Conservation (phyloP, 2,888 invertebrate species). For the Koerneria pararmatus region DNA sequence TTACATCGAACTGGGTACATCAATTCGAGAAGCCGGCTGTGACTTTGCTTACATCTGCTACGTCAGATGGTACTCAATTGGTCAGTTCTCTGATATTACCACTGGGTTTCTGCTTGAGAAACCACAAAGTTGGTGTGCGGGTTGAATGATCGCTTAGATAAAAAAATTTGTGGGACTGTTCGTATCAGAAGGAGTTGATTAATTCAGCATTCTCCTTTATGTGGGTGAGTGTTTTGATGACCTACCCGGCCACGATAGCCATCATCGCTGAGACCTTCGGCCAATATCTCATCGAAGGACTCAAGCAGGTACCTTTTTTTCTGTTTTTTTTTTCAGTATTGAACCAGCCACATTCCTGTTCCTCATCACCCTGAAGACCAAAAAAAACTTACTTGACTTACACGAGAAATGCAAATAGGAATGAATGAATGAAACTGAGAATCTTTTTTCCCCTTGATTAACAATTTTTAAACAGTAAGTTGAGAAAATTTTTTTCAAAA, state of each 20-base stretch:
- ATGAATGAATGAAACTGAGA: no score
- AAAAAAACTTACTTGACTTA: no score
- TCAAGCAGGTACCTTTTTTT: constrained; percentile 35
- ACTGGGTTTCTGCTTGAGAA: background rate
- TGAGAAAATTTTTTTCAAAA: no score
- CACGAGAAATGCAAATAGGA: no score
- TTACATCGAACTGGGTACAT: constrained; percentile 57
- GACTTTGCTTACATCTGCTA: constrained; percentile 54
- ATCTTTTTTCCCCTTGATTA: no score
- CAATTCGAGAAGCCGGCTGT: constrained; percentile 56
- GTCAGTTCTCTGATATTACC: background rate
- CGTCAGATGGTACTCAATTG: constrained; percentile 36
- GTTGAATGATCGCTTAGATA: background rate
- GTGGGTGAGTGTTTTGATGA: constrained; percentile 58
- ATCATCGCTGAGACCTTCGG: constrained; percentile 57
- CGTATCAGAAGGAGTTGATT: background rate
- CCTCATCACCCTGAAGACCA: no score
- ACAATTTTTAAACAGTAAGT: no score
- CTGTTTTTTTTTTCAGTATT: no score
- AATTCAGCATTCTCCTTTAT: constrained; percentile 52
- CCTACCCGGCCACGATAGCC: constrained; percentile 57
- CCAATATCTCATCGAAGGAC: constrained; percentile 47
- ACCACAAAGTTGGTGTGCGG: background rate
- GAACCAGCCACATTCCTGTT: no score
- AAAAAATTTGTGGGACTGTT: background rate